phyloP scores from a whole-genome alignment of 2,797 vertebrate species.

The Macrochelys suwanniensis region DNA sequence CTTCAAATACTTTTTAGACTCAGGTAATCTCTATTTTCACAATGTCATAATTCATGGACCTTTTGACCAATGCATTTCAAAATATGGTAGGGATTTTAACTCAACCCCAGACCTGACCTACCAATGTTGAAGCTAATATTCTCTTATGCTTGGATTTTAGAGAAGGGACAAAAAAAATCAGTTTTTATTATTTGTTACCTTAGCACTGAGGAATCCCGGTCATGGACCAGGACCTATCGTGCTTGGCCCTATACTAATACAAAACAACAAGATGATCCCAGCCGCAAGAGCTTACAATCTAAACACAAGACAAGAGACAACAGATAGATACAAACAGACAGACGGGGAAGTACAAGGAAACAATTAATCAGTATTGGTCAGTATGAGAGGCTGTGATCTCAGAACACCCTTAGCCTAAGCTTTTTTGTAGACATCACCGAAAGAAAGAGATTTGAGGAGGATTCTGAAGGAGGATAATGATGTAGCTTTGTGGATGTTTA shows the following conservation, averaged over 20 bases:
- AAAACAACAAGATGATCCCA: neutral
- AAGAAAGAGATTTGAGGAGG: neutral
- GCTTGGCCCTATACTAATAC: neutral
- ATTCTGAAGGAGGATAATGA: neutral
- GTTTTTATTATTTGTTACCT: neutral
- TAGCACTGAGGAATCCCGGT: too few relatives aligned
- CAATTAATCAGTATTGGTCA: neutral
- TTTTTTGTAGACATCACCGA: neutral
- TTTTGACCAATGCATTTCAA: neutral
- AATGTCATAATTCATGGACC: neutral
- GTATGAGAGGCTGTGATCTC: neutral
- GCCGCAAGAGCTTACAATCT: neutral
- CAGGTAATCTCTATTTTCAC: neutral
- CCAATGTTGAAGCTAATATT: neutral
- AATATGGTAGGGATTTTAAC: neutral
- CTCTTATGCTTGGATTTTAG: neutral
- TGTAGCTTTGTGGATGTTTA: neutral
- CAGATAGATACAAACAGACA: neutral
- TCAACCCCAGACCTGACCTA: neutral
- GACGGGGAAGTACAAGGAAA: neutral
- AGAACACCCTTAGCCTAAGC: neutral
- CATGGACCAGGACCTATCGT: neutral
- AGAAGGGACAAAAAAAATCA: neutral
- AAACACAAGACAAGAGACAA: neutral
- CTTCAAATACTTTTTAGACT: neutral